Percentiles rank a stretch among this genome's conserved stretches.
Evolutionary conservation across 2,888 invertebrate genomes (phyloP).

Genomic region (Hydriomena furcata): DNA sequence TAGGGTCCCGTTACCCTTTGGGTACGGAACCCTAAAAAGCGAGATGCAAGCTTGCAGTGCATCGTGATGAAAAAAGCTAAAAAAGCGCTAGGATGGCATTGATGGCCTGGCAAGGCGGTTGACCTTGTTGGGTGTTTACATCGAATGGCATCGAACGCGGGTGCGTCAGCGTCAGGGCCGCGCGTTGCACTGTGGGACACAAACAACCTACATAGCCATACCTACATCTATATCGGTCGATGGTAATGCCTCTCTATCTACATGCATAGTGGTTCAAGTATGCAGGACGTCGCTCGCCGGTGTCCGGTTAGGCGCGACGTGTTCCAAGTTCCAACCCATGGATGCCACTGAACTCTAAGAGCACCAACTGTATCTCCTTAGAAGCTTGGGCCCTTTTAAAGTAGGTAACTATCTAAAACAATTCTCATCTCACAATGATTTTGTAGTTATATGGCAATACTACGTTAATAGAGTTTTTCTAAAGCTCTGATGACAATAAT

Average conservation of each 20-base stretch:
- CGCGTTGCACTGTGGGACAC: slow-evolving; percentile 70
- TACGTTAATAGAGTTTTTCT: no score
- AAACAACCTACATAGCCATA: slow-evolving; percentile 72
- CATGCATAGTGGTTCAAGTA: slow-evolving; percentile 67
- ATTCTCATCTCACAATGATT: no score
- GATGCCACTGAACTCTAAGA: slow-evolving; percentile 66
- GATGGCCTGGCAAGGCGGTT: slow-evolving; percentile 64
- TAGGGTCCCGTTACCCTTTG: no score
- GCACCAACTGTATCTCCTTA: slow-evolving; percentile 36
- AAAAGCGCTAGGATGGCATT: slow-evolving; percentile 48
- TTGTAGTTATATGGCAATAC: background rate
- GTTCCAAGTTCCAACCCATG: slow-evolving; percentile 47
- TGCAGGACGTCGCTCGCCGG: slow-evolving; percentile 68
- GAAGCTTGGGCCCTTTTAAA: background rate
- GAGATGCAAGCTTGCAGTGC: no score
- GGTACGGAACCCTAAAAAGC: background rate
- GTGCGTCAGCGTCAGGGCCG: slow-evolving; percentile 75
- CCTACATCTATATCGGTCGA: slow-evolving; percentile 37
- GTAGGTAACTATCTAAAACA: no score
- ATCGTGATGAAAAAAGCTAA: slow-evolving; percentile 43
- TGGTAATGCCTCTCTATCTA: slow-evolving; percentile 55
- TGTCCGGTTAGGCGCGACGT: slow-evolving; percentile 69
- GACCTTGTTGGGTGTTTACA: slow-evolving; percentile 77
- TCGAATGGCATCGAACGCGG: slow-evolving; percentile 64
- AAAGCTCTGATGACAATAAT: no score